Conservation (phyloP, 2,888 invertebrate genomes). For the Sepioteuthis lessoniana region DNA sequence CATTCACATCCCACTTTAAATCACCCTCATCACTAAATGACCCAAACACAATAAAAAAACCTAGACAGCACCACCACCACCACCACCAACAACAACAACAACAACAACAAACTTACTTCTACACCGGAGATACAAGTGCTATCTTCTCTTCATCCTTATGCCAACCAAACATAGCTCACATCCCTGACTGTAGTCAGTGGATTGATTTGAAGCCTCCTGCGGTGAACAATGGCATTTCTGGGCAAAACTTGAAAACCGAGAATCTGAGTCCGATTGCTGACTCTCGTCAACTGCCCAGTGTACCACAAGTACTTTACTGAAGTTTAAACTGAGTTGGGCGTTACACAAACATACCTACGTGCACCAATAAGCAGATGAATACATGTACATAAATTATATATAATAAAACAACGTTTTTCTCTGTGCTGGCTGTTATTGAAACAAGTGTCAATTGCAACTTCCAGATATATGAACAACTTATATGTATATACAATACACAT, state of each 20-base stretch:
- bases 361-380: neutral
- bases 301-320: neutral
- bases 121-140: neutral
- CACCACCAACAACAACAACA: too few relatives aligned
- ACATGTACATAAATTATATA: neutral
- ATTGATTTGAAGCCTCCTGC: neutral
- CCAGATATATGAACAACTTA: neutral
- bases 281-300: constrained; percentile 15
- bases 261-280: neutral
- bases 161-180: neutral
- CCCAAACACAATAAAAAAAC: neutral
- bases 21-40: constrained; percentile 5
- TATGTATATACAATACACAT: neutral
- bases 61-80: neutral
- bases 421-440: neutral
- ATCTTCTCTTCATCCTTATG: neutral
- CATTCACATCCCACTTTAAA: constrained; percentile 18
- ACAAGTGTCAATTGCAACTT: neutral
- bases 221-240: neutral
- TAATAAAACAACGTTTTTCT: constrained; percentile 16
- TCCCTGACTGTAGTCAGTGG: constrained; percentile 33
- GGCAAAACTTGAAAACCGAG: neutral
- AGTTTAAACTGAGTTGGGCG: neutral
- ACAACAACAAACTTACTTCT: constrained; percentile 16
- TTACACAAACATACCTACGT: neutral